Evolutionary conservation across 2,113 vertebrate genomes (phyloP).

Genomic region (Anser brachyrhynchus): DNA sequence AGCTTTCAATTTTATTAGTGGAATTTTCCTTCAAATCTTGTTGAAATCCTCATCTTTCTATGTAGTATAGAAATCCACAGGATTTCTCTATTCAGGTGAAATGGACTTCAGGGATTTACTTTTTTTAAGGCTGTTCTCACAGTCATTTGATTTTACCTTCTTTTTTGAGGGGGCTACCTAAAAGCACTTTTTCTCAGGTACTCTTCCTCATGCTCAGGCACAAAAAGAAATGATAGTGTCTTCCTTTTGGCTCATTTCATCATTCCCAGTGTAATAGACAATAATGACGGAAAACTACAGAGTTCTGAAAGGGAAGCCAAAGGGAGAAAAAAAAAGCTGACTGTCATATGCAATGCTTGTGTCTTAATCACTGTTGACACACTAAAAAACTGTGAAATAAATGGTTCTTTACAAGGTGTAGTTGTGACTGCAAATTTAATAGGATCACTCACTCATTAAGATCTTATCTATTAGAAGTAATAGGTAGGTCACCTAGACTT

Average conservation of each 20-base stretch:
- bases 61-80: background rate
- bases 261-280: background rate
- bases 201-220: background rate
- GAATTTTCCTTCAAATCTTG: background rate
- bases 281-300: background rate
- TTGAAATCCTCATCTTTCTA: background rate
- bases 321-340: background rate
- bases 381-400: background rate
- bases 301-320: background rate
- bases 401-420: fast-evolving
- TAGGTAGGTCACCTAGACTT: background rate
- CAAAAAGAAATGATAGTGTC: background rate
- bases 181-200: background rate
- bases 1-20: background rate
- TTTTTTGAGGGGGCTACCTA: background rate
- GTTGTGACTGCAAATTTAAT: background rate
- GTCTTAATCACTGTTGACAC: background rate
- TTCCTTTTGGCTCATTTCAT: background rate
- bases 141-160: background rate
- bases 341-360: background rate
- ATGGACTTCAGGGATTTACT: background rate
- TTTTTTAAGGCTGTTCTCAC: background rate
- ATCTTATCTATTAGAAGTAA: background rate
- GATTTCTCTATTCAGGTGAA: background rate
- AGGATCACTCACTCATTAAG: background rate